These are phyloP conservation scores for Platichthys flesus DNA, from an alignment of 2,113 vertebrate species.

Conservation along the genomic window DNA sequence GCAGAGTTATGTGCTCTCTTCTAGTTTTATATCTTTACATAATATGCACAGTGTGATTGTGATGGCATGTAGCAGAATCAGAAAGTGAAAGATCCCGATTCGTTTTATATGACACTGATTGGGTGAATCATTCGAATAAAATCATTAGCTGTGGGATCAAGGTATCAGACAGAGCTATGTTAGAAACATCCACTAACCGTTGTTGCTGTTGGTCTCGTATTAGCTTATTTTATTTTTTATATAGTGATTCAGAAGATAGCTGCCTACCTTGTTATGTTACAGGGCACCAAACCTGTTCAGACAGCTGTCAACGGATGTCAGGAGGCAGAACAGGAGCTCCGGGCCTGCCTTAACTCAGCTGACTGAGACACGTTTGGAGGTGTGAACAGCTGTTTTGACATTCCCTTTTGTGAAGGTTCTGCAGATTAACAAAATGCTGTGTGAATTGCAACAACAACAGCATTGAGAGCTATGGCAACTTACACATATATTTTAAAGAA, in stretches of 20 bases:
- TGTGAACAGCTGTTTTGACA: slow-evolving; percentile 72
- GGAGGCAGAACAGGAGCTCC: slow-evolving; percentile 45
- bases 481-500: background rate
- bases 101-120: too few relatives aligned
- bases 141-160: background rate
- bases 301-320: slow-evolving; percentile 72
- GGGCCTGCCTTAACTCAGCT: slow-evolving; percentile 52
- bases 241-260: slow-evolving; percentile 44
- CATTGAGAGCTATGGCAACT: background rate
- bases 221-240: slow-evolving; percentile 21
- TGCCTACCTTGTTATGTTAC: slow-evolving; percentile 46
- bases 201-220: slow-evolving; percentile 11
- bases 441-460: slow-evolving; percentile 9
- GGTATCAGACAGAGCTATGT: background rate
- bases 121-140: background rate
- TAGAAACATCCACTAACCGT: background rate
- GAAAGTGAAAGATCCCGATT: too few relatives aligned
- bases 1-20: too few relatives aligned
- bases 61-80: too few relatives aligned
- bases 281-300: slow-evolving; percentile 64
- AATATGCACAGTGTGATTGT: too few relatives aligned
- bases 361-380: slow-evolving; percentile 54
- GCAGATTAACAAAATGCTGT: slow-evolving; percentile 29
- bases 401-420: slow-evolving; percentile 52
- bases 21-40: too few relatives aligned